These are phyloP conservation scores for Diarsia brunnea DNA, from an alignment of 2,888 invertebrate species.

Conservation along the genomic window DNA sequence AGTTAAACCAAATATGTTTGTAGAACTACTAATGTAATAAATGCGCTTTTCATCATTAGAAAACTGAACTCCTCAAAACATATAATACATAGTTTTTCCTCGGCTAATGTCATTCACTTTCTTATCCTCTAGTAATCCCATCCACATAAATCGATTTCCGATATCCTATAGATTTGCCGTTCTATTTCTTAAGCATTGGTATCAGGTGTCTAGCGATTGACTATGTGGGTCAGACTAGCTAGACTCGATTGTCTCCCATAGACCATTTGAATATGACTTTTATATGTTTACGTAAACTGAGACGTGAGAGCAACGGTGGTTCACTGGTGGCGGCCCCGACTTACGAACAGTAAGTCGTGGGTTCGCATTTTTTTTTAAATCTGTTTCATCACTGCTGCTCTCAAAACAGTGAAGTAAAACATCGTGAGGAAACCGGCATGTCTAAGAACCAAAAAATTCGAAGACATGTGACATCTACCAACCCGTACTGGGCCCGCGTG, in stretches of 20 bases:
- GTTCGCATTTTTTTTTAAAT: too few relatives aligned
- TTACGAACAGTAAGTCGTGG: too few relatives aligned
- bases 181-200: conserved; percentile 14
- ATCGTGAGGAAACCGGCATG: too few relatives aligned
- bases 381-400: too few relatives aligned
- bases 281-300: neutral
- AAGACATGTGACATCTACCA: too few relatives aligned
- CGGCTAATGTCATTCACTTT: neutral
- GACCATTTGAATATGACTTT: conserved; percentile 37
- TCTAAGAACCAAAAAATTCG: too few relatives aligned
- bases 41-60: neutral
- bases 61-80: neutral
- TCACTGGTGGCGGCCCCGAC: too few relatives aligned
- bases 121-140: conserved; percentile 6
- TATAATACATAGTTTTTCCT: neutral
- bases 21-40: neutral
- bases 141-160: conserved; percentile 33
- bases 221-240: conserved; percentile 57
- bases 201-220: conserved; percentile 34
- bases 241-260: conserved; percentile 33
- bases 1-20: neutral
- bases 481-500: too few relatives aligned
- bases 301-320: too few relatives aligned
- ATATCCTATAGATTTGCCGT: conserved; percentile 10
- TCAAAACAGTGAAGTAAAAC: too few relatives aligned